These are phyloP conservation scores for Ditylenchus dipsaci DNA, from an alignment of 1,140 invertebrate genomes.

Conservation along the genomic window DNA sequence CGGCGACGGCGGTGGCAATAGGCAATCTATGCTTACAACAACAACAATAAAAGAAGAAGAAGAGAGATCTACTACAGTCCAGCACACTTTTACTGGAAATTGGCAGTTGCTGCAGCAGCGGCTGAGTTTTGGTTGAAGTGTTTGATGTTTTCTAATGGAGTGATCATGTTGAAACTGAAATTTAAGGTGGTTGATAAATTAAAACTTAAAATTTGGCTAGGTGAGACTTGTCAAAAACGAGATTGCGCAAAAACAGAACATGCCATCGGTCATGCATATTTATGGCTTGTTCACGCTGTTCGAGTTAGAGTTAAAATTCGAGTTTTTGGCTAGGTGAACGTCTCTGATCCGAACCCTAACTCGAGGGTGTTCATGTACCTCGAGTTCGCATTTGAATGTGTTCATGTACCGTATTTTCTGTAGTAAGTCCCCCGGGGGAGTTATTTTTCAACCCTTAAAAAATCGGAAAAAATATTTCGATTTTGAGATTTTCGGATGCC, in stretches of 20 bases:
- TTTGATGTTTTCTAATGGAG: conserved; percentile 55
- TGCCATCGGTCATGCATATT: neutral
- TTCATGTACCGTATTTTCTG: no score
- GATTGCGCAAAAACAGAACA: neutral
- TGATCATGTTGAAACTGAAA: conserved; percentile 57
- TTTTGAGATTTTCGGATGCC: no score
- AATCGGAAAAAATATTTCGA: no score
- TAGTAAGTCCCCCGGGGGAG: no score
- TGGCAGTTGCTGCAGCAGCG: conserved; percentile 25
- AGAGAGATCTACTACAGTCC: neutral
- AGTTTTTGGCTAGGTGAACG: no score
- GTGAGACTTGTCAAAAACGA: no score
- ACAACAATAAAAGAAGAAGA: neutral
- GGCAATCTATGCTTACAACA: neutral
- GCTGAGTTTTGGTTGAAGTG: conserved; percentile 48
- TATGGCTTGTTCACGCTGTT: no score
- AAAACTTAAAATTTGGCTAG: no score
- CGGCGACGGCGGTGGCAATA: neutral
- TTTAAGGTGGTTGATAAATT: conserved; percentile 3
- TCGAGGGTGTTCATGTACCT: no score
- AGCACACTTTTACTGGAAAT: conserved; percentile 5
- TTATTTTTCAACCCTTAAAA: no score
- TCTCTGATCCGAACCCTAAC: neutral
- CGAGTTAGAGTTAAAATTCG: no score
- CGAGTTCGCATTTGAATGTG: no score